Evolutionary conservation across 2,113 vertebrate species (phyloP).

Genomic region (Panurus biarmicus): DNA sequence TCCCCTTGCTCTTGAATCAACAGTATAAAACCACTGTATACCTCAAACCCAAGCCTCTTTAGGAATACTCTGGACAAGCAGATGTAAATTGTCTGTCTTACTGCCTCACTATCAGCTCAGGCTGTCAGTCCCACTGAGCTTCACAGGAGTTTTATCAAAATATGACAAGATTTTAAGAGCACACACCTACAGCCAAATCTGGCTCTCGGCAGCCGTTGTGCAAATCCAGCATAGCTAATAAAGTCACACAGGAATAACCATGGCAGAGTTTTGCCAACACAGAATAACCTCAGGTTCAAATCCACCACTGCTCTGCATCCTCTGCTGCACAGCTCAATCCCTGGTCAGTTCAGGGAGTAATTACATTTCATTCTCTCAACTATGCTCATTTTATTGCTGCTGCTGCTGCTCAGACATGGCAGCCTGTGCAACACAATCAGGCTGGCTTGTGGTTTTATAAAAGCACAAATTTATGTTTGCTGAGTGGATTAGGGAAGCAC

Average conservation of each 20-base stretch:
- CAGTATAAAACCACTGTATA: background rate
- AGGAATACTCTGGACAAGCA: background rate
- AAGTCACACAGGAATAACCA: background rate
- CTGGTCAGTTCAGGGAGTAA: background rate
- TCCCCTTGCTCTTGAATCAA: background rate
- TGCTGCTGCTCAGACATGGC: background rate
- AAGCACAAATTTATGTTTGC: background rate
- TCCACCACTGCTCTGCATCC: fast-evolving
- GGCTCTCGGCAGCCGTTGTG: background rate
- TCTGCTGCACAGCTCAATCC: background rate
- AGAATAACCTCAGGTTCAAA: background rate
- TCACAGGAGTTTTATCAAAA: background rate
- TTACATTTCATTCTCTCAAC: background rate
- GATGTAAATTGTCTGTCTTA: background rate
- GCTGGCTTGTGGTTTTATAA: background rate
- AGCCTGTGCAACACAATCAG: background rate
- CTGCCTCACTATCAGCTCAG: background rate
- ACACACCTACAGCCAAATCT: background rate
- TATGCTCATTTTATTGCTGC: background rate
- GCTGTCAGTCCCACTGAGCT: background rate
- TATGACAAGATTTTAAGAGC: background rate
- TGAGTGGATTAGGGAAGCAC: background rate
- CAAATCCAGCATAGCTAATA: background rate
- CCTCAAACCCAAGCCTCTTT: background rate
- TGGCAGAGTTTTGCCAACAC: background rate